Evolutionary conservation across 2,113 vertebrate genomes (phyloP), one percentile per base, ranked within the genome.

Genomic region (Xiphias gladius): DNA sequence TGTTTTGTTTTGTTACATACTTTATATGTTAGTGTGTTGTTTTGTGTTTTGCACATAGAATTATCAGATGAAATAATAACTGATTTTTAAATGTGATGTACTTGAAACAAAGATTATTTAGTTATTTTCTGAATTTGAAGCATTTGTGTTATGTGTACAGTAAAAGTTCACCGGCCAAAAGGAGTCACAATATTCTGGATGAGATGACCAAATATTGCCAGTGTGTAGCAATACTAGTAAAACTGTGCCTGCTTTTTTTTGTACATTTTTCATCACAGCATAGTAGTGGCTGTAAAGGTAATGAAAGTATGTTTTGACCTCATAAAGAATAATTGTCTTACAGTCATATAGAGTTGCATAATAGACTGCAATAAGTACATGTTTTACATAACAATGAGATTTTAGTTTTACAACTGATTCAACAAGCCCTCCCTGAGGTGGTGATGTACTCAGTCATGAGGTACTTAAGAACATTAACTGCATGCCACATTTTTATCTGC

Each of bases 151-250:
- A 52, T 70, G 35, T 80, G n/a, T 82, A 50, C n/a, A 43, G 68
- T 64, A 61, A 67, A 68, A 46, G 35, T 79, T 82, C 50, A 79
- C n/a, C 2, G 8, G 65, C 43, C 64, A 84, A 65, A 22, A 73
- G 26, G 37, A 77, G 55, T 72, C 63, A 46, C 62, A 86, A 73
- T 82, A 57, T 75, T 88, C 85, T 80, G 62, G 66, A 87, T 83
- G 57, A 85, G 24, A 91, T 89, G 93, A 93, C 94, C 93, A 94
- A 93, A 88, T 90, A 80, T 76, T 87, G 62, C 63, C 68, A 82
- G 66, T 79, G 17, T 80, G 73, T 87, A 83, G 89, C 79, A 86
- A 79, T 63, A 35, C 24, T 66, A 57, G 43, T 55, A 28, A 82
- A 81, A 69, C 41, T 80, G 76, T 86, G 76, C 83, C 83, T 85